Evolutionary conservation across 2,888 invertebrate species (phyloP).

Genomic region (Iphiclides podalirius): DNA sequence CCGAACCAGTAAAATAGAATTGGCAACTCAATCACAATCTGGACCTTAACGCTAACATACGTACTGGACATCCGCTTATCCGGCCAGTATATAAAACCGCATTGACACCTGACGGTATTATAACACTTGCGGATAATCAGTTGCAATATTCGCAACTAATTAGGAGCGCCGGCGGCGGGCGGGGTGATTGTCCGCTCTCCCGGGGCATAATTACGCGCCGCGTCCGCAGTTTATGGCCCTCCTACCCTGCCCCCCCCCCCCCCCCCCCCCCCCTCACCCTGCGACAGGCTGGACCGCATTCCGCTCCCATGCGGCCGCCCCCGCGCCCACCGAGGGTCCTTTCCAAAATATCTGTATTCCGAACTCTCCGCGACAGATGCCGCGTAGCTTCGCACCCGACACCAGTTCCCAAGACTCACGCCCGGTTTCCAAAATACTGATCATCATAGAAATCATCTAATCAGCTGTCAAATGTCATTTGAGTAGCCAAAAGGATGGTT

Average conservation of each 20-base stretch:
- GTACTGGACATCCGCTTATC: too few species aligned
- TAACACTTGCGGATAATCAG: not conserved
- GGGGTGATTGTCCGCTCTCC: constrained; percentile 67
- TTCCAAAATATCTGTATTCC: constrained; percentile 71
- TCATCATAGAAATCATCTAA: too few species aligned
- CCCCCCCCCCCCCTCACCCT: constrained; percentile 34
- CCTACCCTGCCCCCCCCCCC: constrained; percentile 32
- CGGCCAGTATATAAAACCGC: too few species aligned
- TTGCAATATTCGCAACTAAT: constrained; percentile 13
- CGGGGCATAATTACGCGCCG: constrained; percentile 53
- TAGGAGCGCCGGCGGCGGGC: constrained; percentile 13
- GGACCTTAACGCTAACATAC: too few species aligned
- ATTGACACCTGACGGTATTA: too few species aligned
- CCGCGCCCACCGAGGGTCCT: constrained; percentile 55
- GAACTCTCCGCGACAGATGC: constrained; percentile 38
- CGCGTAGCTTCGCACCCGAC: too few species aligned
- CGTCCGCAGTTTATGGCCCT: constrained; percentile 55
- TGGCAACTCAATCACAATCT: too few species aligned
- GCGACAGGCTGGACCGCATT: constrained; percentile 70
- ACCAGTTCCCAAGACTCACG: too few species aligned
- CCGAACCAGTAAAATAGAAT: too few species aligned
- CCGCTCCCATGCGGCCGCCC: constrained; percentile 77
- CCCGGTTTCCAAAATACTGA: too few species aligned
- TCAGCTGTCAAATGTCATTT: too few species aligned
- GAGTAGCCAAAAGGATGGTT: too few species aligned